Evolutionary conservation across 2,888 invertebrate genomes (phyloP), one percentile per base, ranked within the genome.

Genomic region (Drosophila greeni): DNA sequence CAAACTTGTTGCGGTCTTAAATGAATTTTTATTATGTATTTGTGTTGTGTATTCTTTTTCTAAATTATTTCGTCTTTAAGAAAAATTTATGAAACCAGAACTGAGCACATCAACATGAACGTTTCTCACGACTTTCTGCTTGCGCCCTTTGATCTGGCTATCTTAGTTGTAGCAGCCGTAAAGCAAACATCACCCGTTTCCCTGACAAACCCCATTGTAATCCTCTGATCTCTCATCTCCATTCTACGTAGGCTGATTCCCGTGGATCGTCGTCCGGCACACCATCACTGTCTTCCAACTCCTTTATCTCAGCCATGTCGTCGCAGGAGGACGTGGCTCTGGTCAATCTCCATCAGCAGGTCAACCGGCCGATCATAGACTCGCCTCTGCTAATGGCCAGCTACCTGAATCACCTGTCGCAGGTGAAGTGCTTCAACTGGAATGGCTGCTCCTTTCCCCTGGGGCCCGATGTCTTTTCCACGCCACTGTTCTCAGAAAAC

Each of bases 341-440:
- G 56, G 96, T 98, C 0, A 97, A 98, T 89, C 91, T 98, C 16
- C 97, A 97, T 84, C 95, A 96, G 92, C 98, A 98, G 90, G 94
- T 97, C 26, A 96, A 96, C 87, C 91, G 93, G 65, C 95, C 97
- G 0, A 98, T 98, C 70, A 94, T 96, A 7, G 96, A 97, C 84
- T 98, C 98, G 0, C 97, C 98, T 0, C 90, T 98, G 54, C 90
- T 98, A 0, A 97, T 98, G 96, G 95, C 97, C 5, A 97, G 97
- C 85, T 98, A 98, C 87, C 93, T 95, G 86, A 94, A 94, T 80
- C 97, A 98, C 88, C 90, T 98, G 84, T 96, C 97, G 4, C 97
- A 97, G 89, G 94, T 94, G 76, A 87, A 87, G 72, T 89, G 88
- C 54, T 89, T 90, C 33, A 96, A 96, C 87, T 96, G 95, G 96